These are phyloP conservation scores for Strigamia maritima DNA, from an alignment of 2,888 invertebrate species.

Conservation along the genomic window DNA sequence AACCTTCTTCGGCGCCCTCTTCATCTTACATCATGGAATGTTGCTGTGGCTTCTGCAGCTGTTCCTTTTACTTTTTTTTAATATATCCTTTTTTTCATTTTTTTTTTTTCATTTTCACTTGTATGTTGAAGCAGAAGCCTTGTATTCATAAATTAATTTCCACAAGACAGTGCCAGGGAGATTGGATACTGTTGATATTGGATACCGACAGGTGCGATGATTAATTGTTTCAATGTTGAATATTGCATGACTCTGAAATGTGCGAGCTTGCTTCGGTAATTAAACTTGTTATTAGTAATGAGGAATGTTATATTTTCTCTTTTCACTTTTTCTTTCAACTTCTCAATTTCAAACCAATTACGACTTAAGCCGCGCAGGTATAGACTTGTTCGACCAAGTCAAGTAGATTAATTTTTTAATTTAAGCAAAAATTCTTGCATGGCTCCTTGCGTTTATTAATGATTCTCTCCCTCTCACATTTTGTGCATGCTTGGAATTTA, in stretches of 20 bases:
- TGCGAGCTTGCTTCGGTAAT: slow-evolving; percentile 12
- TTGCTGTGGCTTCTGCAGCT: slow-evolving; percentile 34
- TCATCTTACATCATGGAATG: slow-evolving; percentile 24
- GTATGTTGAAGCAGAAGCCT: slow-evolving; percentile 23
- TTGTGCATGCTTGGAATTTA: slow-evolving; percentile 9
- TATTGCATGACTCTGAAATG: slow-evolving; percentile 37
- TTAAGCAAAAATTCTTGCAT: slow-evolving; percentile 31
- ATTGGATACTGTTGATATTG: slow-evolving; percentile 29
- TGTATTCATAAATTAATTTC: slow-evolving; percentile 38
- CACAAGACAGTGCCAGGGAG: slow-evolving; percentile 34
- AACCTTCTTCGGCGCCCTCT: slow-evolving; percentile 30
- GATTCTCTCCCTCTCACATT: background rate
- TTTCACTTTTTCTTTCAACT: background rate
- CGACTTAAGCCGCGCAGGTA: slow-evolving; percentile 24
- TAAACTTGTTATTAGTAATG: slow-evolving; percentile 37
- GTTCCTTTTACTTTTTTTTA: background rate
- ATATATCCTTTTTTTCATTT: background rate
- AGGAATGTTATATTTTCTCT: slow-evolving; percentile 37
- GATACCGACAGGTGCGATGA: slow-evolving; percentile 37
- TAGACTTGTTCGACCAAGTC: slow-evolving; percentile 12
- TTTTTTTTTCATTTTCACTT: slow-evolving; percentile 1
- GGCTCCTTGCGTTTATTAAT: slow-evolving; percentile 13
- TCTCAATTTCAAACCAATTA: slow-evolving; percentile 38
- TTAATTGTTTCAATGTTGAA: slow-evolving; percentile 37
- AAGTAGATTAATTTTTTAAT: slow-evolving; percentile 34